A percentile compares a stretch with the other conserved stretches of the same genome.
These are phyloP conservation scores for Leuciscus idus DNA, from an alignment of 2,113 vertebrate species.

Conservation along the genomic window DNA sequence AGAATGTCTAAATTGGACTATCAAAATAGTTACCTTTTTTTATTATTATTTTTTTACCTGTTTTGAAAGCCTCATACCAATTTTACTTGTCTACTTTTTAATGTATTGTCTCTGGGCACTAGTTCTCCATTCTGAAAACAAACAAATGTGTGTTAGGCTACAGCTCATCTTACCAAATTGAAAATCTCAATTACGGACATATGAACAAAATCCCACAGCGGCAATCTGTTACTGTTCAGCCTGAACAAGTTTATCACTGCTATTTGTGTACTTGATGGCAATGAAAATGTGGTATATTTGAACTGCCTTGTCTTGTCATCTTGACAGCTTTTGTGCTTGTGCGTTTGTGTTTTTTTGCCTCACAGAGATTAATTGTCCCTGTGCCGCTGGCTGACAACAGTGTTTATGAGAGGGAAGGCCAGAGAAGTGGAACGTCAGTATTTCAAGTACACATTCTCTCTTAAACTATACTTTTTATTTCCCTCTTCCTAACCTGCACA, in stretches of 20 bases:
- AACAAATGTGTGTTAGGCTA: conserved; percentile 45
- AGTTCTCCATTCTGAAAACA: conserved; percentile 52
- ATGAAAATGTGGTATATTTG: conserved; percentile 68
- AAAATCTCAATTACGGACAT: conserved; percentile 66
- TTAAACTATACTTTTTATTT: background rate
- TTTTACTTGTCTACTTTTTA: background rate
- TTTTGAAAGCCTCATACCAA: background rate
- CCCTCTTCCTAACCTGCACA: background rate
- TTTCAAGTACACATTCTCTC: conserved; percentile 60
- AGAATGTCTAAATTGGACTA: no score
- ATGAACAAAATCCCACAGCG: conserved; percentile 52
- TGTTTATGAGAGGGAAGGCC: conserved; percentile 70
- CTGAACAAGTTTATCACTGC: conserved; percentile 66
- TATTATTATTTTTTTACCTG: background rate
- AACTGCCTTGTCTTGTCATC: conserved; percentile 70
- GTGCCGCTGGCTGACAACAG: conserved; percentile 67
- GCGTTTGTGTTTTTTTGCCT: conserved; percentile 60
- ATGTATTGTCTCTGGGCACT: background rate
- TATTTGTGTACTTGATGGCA: conserved; percentile 67
- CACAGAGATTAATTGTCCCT: conserved; percentile 74
- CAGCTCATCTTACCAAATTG: conserved; percentile 57
- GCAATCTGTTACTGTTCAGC: conserved; percentile 59
- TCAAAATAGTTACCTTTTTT: no score
- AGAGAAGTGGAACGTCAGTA: conserved; percentile 61
- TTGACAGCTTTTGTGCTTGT: conserved; percentile 72